Base-by-base conservation (phyloP, 1,140 invertebrate species). In the Drosophila prosaltans region DNA sequence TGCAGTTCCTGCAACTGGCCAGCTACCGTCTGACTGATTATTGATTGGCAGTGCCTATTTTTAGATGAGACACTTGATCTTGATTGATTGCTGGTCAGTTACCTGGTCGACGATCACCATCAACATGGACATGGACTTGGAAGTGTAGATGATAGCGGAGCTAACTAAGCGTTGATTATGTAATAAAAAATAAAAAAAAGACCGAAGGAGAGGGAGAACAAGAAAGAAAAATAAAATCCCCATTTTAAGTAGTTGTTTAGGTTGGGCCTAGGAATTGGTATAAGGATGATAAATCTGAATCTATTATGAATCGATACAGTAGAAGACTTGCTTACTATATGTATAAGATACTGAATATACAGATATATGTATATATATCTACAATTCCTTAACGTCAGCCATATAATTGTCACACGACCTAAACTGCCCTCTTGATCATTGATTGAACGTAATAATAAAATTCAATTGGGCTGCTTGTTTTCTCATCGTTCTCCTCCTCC, bases 391-490 rank as follows among this genome's bases (percentile, higher is more conserved):
- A 81, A 90, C 81, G 86, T 77, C 85, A 90, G 78, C 65, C 78
- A 71, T 86, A 90, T 90, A 91, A 91, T 91, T 91, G 88, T 91
- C 88, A 89, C 88, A 91, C 88, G 88, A 91, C 88, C 88, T 81
- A 91, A 88, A 69, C 78, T 89, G 88, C 74, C 88, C 83, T 74
- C 78, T 81, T 78, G 88, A 88, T 91, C 89, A 91, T 91, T 91
- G 88, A 91, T 91, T 91, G 88, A 91, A 78, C 78, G 88, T 88
- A 91, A 91, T 91, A 91, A 91, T 79, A 80, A 91, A 91, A 91
- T 91, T 91, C 89, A 91, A 91, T 91, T 91, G 78, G 78, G 71
- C 76, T 78, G 69, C 74, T 64, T 86, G 48, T 58, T 54, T 41
- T 39, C 45, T 54, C 55, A 21, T 51, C 21, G 24, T 51, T 51